A percentile compares a stretch with the other conserved stretches of the same genome.
Evolutionary conservation across 2,888 invertebrate genomes (phyloP).

Genomic region (Drosophila tanythrix): DNA sequence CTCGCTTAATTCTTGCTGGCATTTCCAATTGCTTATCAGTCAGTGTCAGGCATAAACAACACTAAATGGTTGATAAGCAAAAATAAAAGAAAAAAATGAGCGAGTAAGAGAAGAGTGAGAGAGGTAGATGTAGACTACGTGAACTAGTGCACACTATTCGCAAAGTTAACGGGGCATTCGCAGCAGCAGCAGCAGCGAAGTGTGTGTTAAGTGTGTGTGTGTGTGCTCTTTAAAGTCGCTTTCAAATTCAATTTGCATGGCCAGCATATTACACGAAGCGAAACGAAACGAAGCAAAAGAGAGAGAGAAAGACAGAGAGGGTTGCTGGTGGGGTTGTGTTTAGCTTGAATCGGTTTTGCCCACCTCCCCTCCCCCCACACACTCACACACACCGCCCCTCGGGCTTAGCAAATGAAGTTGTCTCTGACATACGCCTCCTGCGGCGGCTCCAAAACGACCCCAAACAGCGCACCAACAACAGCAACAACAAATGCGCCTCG

Average conservation of each 20-base stretch:
- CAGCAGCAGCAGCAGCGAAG: not conserved
- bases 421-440: constrained; percentile 63
- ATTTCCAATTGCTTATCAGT: constrained; percentile 53
- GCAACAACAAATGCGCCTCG: constrained; percentile 11
- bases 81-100: too few species aligned
- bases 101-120: not conserved
- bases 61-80: constrained; percentile 43
- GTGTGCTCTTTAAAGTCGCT: constrained; percentile 38
- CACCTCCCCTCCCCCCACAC: not conserved
- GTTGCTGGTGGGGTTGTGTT: constrained; percentile 5
- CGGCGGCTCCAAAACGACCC: constrained; percentile 58
- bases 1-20: constrained; percentile 27
- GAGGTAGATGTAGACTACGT: constrained; percentile 3
- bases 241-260: constrained; percentile 60
- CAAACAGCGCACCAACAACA: constrained; percentile 24
- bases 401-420: constrained; percentile 67
- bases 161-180: constrained; percentile 25
- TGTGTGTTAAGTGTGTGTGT: not conserved
- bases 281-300: constrained; percentile 39
- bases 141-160: constrained; percentile 4
- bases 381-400: not conserved
- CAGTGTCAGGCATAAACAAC: constrained; percentile 6
- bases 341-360: constrained; percentile 10
- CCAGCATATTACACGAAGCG: constrained; percentile 43
- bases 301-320: not conserved